Base-by-base conservation (phyloP, 2,797 vertebrate genomes). In the Hapalemur alaotrensis region DNA sequence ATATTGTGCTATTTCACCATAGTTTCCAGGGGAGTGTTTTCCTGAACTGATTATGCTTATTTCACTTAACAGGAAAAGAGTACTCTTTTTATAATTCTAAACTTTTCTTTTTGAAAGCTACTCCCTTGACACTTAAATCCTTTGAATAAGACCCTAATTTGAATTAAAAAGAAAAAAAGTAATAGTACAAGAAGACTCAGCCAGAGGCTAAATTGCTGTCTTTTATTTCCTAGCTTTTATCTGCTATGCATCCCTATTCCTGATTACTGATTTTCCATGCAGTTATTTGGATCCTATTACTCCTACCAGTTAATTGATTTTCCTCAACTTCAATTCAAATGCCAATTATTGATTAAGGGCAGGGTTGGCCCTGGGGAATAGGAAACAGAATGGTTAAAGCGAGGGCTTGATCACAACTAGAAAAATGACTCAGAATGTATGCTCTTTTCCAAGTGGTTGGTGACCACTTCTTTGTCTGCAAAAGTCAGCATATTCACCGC, bases 21-120 rank as follows among this genome's bases (percentile, higher is more conserved):
- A 32, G 48, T 78, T 94, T 81, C 78, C 82, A 69, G 43, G n/a
- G 48, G 22, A 84, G 7, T 63, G 38, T 82, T 81, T 89, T 81
- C 75, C 80, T 72, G 48, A 89, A 83, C 13, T 9, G 7, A 41
- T 89, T 38, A n/a, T 70, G 32, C 38, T 94, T 70, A 75, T 84
- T 83, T 81, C 78, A 80, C 30, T 50, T 54, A 94, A 30, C 32
- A 94, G 18, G 67, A 78, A 92, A 95, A 84, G 20, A 84, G 46
- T 43, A 20, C n/a, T 72, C 5, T 63, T 83, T 80, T 79, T 46
- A 67, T 70, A 63, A 72, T 12, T 91, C 80, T 94, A 72, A 95
- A 92, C n/a, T 72, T 88, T 61, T 92, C n/a, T 43, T 95, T 89
- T 52, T 41, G 30, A 61, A 95, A 93, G 15, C 25, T 20, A 48